phyloP scores from a whole-genome alignment of 2,888 invertebrate species.

The Apotomis capreana region DNA sequence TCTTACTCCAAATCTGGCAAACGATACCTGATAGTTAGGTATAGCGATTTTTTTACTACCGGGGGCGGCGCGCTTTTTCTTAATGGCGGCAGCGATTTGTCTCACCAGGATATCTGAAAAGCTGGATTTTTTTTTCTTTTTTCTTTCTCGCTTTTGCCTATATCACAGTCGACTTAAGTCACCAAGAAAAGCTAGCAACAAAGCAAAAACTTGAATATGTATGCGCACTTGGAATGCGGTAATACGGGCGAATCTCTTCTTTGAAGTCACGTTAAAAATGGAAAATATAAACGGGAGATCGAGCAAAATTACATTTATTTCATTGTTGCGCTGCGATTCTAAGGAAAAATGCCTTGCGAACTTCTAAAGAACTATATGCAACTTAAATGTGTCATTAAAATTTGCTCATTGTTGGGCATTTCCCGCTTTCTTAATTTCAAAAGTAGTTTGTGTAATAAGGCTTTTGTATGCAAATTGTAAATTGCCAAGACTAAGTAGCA shows the following conservation, averaged over 20 bases:
- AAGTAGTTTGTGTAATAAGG: neutral
- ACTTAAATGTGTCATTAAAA: neutral
- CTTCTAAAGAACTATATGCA: neutral
- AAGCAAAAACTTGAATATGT: neutral
- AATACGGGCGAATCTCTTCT: conserved; percentile 8
- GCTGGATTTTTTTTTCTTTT: too few relatives aligned
- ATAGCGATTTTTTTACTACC: too few relatives aligned
- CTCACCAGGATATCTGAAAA: too few relatives aligned
- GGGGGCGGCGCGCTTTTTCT: too few relatives aligned
- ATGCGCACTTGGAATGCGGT: conserved; percentile 14
- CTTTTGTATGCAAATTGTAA: neutral
- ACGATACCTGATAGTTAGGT: conserved; percentile 4
- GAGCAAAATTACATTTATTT: neutral
- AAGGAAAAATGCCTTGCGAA: neutral
- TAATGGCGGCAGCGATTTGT: too few relatives aligned
- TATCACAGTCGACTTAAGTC: too few relatives aligned
- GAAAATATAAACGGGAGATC: conserved; percentile 6
- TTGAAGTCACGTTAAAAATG: conserved; percentile 13
- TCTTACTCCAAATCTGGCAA: conserved; percentile 10
- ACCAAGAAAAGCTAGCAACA: neutral
- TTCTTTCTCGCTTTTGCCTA: too few relatives aligned
- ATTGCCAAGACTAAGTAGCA: neutral
- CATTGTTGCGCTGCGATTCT: neutral
- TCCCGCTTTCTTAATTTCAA: neutral
- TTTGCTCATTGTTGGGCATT: neutral